phyloP scores from a whole-genome alignment of 2,113 vertebrate species.

The Eretmodus cyanostictus region DNA sequence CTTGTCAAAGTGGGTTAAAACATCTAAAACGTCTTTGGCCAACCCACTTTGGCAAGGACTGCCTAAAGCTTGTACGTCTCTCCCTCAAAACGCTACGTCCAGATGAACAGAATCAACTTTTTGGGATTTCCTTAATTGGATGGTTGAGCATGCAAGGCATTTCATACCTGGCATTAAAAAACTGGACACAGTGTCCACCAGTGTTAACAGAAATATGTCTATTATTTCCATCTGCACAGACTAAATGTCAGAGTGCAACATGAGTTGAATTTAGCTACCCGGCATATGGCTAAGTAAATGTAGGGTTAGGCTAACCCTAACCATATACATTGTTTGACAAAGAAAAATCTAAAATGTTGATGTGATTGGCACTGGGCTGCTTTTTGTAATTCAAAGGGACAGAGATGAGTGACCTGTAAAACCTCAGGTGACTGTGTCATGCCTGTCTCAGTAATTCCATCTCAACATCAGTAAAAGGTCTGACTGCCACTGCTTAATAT shows the following conservation, averaged over 20 bases:
- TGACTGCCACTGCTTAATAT: not conserved
- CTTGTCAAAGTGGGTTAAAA: not conserved
- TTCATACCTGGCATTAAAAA: not conserved
- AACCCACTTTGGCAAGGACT: not conserved
- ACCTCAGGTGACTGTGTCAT: not conserved
- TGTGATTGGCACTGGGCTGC: not conserved
- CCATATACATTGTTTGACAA: not conserved
- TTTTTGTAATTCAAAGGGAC: not conserved
- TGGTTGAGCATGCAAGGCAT: not conserved
- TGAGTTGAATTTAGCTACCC: not conserved
- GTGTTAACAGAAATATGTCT: not conserved
- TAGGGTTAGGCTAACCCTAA: not conserved
- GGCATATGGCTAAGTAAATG: not conserved
- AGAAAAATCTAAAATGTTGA: rapidly evolving
- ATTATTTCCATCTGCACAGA: not conserved
- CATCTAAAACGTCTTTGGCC: rapidly evolving
- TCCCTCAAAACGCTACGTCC: not conserved
- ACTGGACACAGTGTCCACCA: not conserved
- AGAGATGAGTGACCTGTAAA: not conserved
- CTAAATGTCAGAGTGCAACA: not conserved
- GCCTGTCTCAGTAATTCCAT: not conserved
- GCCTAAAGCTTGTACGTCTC: not conserved
- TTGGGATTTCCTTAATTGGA: rapidly evolving
- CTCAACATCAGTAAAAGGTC: not conserved
- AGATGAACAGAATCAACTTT: not conserved